Evolutionary conservation across 2,797 vertebrate species (phyloP).

Genomic region (Aulostomus chinensis): DNA sequence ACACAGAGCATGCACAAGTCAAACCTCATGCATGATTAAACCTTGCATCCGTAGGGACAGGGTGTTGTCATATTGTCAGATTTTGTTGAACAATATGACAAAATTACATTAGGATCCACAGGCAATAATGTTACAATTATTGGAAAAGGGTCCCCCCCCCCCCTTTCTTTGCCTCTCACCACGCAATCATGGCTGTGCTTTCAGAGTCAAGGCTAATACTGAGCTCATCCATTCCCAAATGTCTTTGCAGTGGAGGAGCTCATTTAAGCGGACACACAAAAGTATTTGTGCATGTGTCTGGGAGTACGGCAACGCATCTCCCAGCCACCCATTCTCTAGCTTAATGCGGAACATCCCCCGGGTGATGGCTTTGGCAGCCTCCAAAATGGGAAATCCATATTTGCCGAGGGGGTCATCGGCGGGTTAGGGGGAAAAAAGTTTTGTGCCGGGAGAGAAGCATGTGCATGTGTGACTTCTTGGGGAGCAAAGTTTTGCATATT

Average conservation of each 20-base stretch:
- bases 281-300: slow-evolving; percentile 84
- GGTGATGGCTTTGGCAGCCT: slow-evolving; percentile 85
- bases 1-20: slow-evolving; percentile 36
- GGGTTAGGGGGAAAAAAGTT: slow-evolving; percentile 81
- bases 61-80: slow-evolving; percentile 81
- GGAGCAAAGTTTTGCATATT: slow-evolving; percentile 76
- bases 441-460: slow-evolving; percentile 68
- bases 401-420: slow-evolving; percentile 80
- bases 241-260: slow-evolving; percentile 80
- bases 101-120: slow-evolving; percentile 81
- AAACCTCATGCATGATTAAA: slow-evolving; percentile 77
- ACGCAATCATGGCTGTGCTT: slow-evolving; percentile 79
- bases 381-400: slow-evolving; percentile 85
- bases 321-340: slow-evolving; percentile 79
- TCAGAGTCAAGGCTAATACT: slow-evolving; percentile 80
- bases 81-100: slow-evolving; percentile 81
- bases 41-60: slow-evolving; percentile 63
- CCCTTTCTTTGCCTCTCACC: slow-evolving; percentile 47
- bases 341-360: slow-evolving; percentile 87
- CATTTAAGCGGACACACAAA: slow-evolving; percentile 84
- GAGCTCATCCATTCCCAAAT: slow-evolving; percentile 83
- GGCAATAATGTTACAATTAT: slow-evolving; percentile 82
- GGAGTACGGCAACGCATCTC: slow-evolving; percentile 80
- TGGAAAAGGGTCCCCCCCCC: slow-evolving; percentile 54
- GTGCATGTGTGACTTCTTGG: slow-evolving; percentile 69